phyloP scores from a whole-genome alignment of 1,140 invertebrate species.

The Euwallacea fornicatus region DNA sequence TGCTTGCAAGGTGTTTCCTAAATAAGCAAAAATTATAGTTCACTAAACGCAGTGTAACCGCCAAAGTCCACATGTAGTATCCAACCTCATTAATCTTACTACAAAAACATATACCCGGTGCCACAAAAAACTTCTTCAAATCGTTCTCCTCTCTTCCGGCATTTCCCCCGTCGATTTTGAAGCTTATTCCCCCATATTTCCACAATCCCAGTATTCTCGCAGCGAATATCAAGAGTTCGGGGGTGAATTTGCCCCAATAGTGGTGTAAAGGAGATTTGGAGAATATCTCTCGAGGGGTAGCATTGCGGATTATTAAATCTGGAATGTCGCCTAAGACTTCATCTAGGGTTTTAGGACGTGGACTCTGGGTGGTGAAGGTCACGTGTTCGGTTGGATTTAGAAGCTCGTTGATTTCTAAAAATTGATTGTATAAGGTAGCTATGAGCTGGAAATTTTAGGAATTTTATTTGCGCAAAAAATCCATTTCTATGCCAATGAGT shows the following conservation, averaged over 20 bases:
- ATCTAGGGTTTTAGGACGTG: slow-evolving; percentile 33
- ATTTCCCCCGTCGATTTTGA: slow-evolving; percentile 37
- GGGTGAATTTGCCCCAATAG: slow-evolving; percentile 41
- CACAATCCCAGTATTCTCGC: slow-evolving; percentile 45
- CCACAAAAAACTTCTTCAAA: too few relatives aligned
- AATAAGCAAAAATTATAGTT: too few relatives aligned
- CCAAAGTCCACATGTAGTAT: too few relatives aligned
- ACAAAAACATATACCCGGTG: too few relatives aligned
- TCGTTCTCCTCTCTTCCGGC: not conserved
- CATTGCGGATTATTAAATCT: slow-evolving; percentile 36
- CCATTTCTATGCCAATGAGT: too few relatives aligned
- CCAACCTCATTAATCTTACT: too few relatives aligned
- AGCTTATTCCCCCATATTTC: slow-evolving; percentile 47
- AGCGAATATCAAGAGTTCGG: slow-evolving; percentile 42
- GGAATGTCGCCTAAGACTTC: slow-evolving; percentile 37
- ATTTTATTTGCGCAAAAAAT: too few relatives aligned
- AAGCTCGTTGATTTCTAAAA: slow-evolving; percentile 6
- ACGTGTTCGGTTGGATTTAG: slow-evolving; percentile 10
- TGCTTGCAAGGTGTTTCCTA: too few relatives aligned
- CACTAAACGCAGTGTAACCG: too few relatives aligned
- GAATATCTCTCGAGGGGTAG: slow-evolving; percentile 42
- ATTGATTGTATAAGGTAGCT: too few relatives aligned
- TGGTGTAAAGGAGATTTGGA: slow-evolving; percentile 39
- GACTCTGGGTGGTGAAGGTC: slow-evolving; percentile 10
- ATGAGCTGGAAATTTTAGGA: not conserved